Conservation (phyloP, 2,888 invertebrate species). For the Apamea epomidion region DNA sequence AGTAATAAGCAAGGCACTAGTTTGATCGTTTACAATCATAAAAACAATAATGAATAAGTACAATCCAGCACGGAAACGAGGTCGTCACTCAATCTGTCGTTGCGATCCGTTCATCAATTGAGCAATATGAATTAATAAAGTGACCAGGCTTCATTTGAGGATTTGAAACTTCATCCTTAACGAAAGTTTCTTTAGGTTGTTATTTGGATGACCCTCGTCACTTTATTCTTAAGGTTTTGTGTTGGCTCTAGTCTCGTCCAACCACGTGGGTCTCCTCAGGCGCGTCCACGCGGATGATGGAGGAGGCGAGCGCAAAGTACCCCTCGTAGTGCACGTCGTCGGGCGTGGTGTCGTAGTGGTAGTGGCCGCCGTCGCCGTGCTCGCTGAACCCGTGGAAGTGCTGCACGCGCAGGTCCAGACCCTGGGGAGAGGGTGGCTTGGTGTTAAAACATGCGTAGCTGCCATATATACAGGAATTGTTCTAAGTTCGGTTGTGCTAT, state of each 20-base stretch:
- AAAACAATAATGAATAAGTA: constrained; percentile 23
- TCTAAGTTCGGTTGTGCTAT: too few species aligned
- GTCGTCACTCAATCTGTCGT: constrained; percentile 32
- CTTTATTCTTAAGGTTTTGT: background rate
- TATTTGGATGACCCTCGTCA: constrained; percentile 8
- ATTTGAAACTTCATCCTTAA: background rate
- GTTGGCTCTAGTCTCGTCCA: constrained; percentile 93
- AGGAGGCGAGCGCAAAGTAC: constrained; percentile 95
- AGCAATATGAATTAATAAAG: constrained; percentile 25
- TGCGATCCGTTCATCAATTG: constrained; percentile 15
- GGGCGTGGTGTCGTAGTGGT: constrained; percentile 98
- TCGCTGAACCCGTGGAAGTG: constrained; percentile 98
- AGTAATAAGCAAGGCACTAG: background rate
- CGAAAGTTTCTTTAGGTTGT: background rate
- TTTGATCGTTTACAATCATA: background rate
- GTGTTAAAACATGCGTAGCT: background rate
- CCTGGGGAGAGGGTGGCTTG: constrained; percentile 87
- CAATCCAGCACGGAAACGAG: background rate
- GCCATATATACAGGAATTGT: background rate
- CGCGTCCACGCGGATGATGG: constrained; percentile 94
- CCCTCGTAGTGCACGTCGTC: constrained; percentile 96
- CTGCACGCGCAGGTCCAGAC: constrained; percentile 96
- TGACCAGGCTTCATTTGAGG: constrained; percentile 5
- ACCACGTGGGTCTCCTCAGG: constrained; percentile 92
- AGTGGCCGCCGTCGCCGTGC: constrained; percentile 97